These are phyloP conservation scores for Drosophila paracracens DNA, from an alignment of 2,888 invertebrate species.

Conservation along the genomic window DNA sequence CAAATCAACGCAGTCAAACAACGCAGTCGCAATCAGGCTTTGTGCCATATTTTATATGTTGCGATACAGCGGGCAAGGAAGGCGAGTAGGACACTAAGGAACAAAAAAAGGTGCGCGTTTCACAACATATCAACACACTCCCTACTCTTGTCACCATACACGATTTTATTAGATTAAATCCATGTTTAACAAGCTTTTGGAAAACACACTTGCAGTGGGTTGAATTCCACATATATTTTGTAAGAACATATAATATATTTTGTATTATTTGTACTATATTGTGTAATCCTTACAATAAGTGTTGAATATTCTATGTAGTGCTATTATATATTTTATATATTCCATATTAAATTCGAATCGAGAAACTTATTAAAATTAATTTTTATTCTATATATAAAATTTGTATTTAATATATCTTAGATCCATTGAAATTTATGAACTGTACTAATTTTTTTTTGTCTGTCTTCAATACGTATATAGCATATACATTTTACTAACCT, in stretches of 20 bases:
- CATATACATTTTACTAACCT: background rate
- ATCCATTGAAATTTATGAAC: background rate
- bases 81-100: background rate
- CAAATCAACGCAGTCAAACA: conserved; percentile 24
- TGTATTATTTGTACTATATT: too few relatives aligned
- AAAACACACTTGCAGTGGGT: background rate
- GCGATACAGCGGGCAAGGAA: background rate
- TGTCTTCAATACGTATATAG: background rate
- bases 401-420: background rate
- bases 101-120: background rate
- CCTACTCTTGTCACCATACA: background rate
- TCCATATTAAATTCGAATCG: background rate
- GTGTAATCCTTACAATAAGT: background rate
- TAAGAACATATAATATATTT: too few relatives aligned
- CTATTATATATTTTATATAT: background rate
- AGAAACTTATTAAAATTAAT: background rate
- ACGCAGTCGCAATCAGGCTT: conserved; percentile 1
- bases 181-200: background rate
- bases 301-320: background rate
- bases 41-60: conserved; percentile 15
- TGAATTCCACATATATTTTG: background rate
- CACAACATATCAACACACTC: background rate
- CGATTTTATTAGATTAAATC: background rate
- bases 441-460: background rate
- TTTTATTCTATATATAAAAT: background rate